Evolutionary conservation across 2,797 vertebrate genomes (phyloP).

Genomic region (Pangasius djambal): DNA sequence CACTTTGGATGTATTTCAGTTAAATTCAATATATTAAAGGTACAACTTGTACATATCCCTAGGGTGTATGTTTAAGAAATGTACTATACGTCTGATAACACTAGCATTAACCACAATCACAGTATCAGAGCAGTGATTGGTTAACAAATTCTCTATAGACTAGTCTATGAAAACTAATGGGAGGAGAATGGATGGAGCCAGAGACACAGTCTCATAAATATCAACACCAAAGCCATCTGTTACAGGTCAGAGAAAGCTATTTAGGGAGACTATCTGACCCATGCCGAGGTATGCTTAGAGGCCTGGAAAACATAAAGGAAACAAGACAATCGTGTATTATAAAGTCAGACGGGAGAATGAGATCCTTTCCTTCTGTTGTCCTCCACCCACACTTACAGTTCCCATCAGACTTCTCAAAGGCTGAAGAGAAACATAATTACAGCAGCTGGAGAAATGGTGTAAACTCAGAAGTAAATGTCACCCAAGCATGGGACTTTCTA

Average conservation of each 20-base stretch:
- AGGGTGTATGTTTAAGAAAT: neutral
- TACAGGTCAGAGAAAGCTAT: slow-evolving; percentile 56
- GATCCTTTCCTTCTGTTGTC: slow-evolving; percentile 18
- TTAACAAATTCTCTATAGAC: slow-evolving; percentile 22
- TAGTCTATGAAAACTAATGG: slow-evolving; percentile 32
- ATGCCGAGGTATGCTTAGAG: slow-evolving; percentile 37
- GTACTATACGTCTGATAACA: neutral
- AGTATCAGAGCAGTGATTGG: slow-evolving; percentile 15
- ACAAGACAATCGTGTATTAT: slow-evolving; percentile 53
- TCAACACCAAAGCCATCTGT: slow-evolving; percentile 53
- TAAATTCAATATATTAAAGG: neutral
- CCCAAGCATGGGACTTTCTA: slow-evolving; percentile 5
- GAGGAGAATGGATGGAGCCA: slow-evolving; percentile 13
- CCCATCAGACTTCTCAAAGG: neutral
- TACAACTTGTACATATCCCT: neutral
- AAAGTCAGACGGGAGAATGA: slow-evolving; percentile 35
- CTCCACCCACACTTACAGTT: slow-evolving; percentile 41
- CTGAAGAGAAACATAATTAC: slow-evolving; percentile 39
- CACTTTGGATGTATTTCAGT: neutral
- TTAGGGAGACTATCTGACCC: slow-evolving; percentile 55
- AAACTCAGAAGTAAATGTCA: slow-evolving; percentile 45
- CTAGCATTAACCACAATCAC: neutral
- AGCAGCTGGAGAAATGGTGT: slow-evolving; percentile 44
- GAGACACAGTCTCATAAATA: slow-evolving; percentile 47
- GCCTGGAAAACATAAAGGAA: slow-evolving; percentile 48